phyloP scores from a whole-genome alignment of 2,888 invertebrate genomes.

The Amblyteles armatorius region DNA sequence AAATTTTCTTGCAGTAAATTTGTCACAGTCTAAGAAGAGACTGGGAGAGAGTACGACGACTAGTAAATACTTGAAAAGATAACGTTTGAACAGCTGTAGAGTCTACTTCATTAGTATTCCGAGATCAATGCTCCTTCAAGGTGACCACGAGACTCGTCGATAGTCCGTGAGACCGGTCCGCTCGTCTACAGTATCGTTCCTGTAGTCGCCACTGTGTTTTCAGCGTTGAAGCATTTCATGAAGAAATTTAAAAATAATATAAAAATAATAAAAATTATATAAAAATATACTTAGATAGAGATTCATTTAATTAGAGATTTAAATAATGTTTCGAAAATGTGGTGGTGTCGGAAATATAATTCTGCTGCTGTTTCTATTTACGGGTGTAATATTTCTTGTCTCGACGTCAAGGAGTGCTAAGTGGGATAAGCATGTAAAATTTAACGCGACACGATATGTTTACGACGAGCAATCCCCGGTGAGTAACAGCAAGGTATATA shows the following conservation, averaged over 20 bases:
- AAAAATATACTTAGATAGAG: neutral
- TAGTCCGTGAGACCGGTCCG: slow-evolving; percentile 51
- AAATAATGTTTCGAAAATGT: slow-evolving; percentile 55
- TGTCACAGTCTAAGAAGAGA: neutral
- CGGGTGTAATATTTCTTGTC: slow-evolving; percentile 48
- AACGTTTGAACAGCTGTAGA: slow-evolving; percentile 62
- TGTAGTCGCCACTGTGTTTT: slow-evolving; percentile 16
- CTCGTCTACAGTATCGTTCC: slow-evolving; percentile 22
- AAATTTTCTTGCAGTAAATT: too few species aligned
- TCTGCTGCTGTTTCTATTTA: slow-evolving; percentile 26
- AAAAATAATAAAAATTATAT: slow-evolving; percentile 3
- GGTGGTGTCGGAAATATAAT: slow-evolving; percentile 36
- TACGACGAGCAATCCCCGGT: slow-evolving; percentile 26
- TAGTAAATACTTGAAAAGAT: neutral
- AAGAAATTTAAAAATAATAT: too few species aligned
- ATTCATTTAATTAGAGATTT: neutral
- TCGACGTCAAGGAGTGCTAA: neutral
- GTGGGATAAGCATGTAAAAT: slow-evolving; percentile 14
- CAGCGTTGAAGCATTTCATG: slow-evolving; percentile 10
- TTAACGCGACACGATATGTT: slow-evolving; percentile 15
- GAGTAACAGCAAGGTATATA: slow-evolving; percentile 32
- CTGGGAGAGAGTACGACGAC: neutral
- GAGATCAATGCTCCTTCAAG: slow-evolving; percentile 70
- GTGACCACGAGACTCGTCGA: slow-evolving; percentile 61
- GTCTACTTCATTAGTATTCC: slow-evolving; percentile 72